Conservation (phyloP, 1,140 invertebrate genomes). For the Bicyclus anynana region DNA sequence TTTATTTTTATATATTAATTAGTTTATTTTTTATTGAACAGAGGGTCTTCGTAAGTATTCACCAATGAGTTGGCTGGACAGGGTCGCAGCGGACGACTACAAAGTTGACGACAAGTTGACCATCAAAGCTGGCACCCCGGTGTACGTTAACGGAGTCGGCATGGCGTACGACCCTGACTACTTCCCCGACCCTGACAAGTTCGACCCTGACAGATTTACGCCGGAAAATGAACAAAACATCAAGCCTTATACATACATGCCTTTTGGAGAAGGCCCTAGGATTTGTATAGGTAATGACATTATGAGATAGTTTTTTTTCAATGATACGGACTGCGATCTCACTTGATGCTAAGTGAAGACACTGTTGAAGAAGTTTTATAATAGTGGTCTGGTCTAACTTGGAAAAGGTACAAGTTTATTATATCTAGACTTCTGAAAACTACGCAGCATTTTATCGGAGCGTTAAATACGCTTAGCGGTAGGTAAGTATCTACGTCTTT, state of each 20-base stretch:
- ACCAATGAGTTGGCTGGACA: conserved; percentile 63
- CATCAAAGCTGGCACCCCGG: conserved; percentile 46
- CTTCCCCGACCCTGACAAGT: conserved; percentile 18
- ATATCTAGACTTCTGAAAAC: no score
- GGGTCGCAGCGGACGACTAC: conserved; percentile 58
- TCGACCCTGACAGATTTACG: conserved; percentile 25
- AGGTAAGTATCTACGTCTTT: no score
- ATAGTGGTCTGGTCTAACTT: no score
- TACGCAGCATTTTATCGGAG: no score
- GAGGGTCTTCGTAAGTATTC: conserved; percentile 78
- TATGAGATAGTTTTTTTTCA: no score
- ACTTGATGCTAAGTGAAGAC: no score
- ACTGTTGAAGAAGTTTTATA: no score
- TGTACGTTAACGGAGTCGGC: conserved; percentile 44
- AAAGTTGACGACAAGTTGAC: conserved; percentile 59
- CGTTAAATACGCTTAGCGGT: no score
- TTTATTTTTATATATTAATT: not conserved
- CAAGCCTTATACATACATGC: conserved; percentile 16
- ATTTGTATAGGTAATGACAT: conserved; percentile 21
- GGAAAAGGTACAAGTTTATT: no score
- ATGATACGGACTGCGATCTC: no score
- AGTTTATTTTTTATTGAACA: conserved; percentile 23
- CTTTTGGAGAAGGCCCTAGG: conserved; percentile 26
- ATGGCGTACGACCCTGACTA: conserved; percentile 72
- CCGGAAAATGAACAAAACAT: conserved; percentile 26